A percentile compares a stretch with the other conserved stretches of the same genome.
These are phyloP conservation scores for Geococcyx californianus DNA, from an alignment of 2,113 vertebrate genomes.

Conservation along the genomic window DNA sequence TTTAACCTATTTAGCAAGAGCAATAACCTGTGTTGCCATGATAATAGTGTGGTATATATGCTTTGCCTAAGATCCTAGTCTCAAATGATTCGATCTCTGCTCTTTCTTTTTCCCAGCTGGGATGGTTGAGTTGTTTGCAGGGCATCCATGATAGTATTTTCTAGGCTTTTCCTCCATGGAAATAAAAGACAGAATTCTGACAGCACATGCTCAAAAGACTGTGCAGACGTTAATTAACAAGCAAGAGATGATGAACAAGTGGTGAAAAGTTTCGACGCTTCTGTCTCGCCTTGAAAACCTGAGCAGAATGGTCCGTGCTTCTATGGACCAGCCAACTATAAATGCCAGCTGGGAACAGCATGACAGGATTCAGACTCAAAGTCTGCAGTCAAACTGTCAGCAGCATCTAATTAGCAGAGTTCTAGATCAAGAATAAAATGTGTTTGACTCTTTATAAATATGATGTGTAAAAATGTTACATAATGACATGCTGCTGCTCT, in stretches of 20 bases:
- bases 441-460: slow-evolving; percentile 68
- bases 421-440: slow-evolving; percentile 64
- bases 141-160: background rate
- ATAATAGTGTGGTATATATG: background rate
- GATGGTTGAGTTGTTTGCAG: background rate
- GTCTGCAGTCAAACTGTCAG: slow-evolving; percentile 61
- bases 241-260: slow-evolving; percentile 5
- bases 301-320: slow-evolving; percentile 48
- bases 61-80: background rate
- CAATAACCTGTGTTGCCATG: background rate
- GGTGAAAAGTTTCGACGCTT: slow-evolving; percentile 33
- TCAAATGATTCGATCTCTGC: background rate
- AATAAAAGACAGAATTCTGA: slow-evolving; percentile 29
- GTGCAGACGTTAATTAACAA: slow-evolving; percentile 54
- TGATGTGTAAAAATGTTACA: slow-evolving; percentile 67
- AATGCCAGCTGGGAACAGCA: slow-evolving; percentile 43
- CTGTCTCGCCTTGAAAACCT: slow-evolving; percentile 18
- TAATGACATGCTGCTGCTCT: slow-evolving; percentile 62
- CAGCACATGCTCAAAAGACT: background rate
- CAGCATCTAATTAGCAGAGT: slow-evolving; percentile 51
- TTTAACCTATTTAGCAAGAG: background rate
- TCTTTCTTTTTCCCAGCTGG: background rate
- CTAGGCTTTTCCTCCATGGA: background rate
- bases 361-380: slow-evolving; percentile 40
- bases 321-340: slow-evolving; percentile 34